Evolutionary conservation across 2,113 vertebrate genomes (phyloP), one percentile per base, ranked within the genome.

Genomic region (Antechinus stuartii): DNA sequence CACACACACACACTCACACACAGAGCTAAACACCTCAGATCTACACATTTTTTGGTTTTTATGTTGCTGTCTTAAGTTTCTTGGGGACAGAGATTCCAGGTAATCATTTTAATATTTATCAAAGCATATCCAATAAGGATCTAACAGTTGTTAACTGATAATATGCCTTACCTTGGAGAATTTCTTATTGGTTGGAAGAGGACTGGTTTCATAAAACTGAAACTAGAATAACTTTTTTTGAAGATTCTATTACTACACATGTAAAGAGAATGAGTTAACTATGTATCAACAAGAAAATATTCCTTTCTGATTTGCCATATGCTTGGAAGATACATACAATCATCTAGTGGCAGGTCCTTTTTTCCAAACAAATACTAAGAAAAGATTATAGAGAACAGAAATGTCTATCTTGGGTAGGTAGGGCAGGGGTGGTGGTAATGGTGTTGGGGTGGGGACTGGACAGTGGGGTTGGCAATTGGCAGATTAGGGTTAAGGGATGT

Each of bases 51-150:
- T 49, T 90, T 25, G 56, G 25, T 92, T 95, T 91, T 14, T 53
- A 94, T 94, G 56, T 95, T 93, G 0, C 27, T 68, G 12, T 92
- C 42, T 92, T 94, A 19, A 56, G 61, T 54, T 92, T 90, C 61
- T 92, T 30, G 92, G 76, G 57, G 25, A 54, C 56, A 50, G 93
- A 94, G 84, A 30, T 1, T 1, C 90, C 47, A 27, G 1, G 25
- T 90, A 92, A 89, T 91, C 46, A 92, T 57, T 92, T 95, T 61
- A 22, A n/a, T 46, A 0, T 90, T 49, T 47, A 53, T 93, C 35
- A 93, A 35, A 25, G 84, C 12, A 89, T 90, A n/a, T 94, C 16
- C 26, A 52, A 30, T 54, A 30, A 49, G 93, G 89, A 42, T 25
- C 12, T 68, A 35, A 25, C 12, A 7, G 35, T 50, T 89, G 24